Evolutionary conservation across 2,797 vertebrate genomes (phyloP), one percentile per base, ranked within the genome.

Genomic region (Chlorospingus flavigularis): DNA sequence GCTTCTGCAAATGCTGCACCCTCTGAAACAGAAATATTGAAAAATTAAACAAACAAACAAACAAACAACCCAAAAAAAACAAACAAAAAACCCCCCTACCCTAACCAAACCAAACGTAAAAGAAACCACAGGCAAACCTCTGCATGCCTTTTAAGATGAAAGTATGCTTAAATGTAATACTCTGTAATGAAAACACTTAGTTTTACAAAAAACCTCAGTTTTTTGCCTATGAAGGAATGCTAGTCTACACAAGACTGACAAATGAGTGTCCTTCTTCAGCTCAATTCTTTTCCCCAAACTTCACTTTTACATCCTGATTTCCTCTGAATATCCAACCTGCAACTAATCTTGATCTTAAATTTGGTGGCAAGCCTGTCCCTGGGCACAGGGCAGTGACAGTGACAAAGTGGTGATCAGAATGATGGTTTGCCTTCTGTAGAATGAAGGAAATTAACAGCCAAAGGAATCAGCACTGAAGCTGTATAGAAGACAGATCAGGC

Each of bases 371-470:
- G 57, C 15, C 45, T 74, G 47, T 45, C 66, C 40, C 79, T 33
- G 61, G 18, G 70, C 65, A 62, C 13, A 62, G 26, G 33, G 54
- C n/a, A 65, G 37, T 19, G 72, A 80, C 77, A 88, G 47, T 35
- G 31, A 51, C 33, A 24, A 20, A 55, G 62, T 3, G 11, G 51
- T 23, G 61, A 84, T 58, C 43, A 61, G 70, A 88, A 62, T 23
- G 39, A 78, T 17, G 43, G 19, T 33, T 13, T 84, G 71, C 55
- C 77, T 78, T 84, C 80, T n/a, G n/a, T 11, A 47, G 35, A 85
- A 71, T 42, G 84, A 84, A 95, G 68, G 65, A 94, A 90, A 93
- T 79, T 10, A 86, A 53, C 50, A 89, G 62, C 57, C 67, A 71
- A 42, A 73, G 61, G 65, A 93, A 87, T 83, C 61, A 33, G 75